Base-by-base conservation (phyloP, 2,888 invertebrate species). In the Pandemis corylana region DNA sequence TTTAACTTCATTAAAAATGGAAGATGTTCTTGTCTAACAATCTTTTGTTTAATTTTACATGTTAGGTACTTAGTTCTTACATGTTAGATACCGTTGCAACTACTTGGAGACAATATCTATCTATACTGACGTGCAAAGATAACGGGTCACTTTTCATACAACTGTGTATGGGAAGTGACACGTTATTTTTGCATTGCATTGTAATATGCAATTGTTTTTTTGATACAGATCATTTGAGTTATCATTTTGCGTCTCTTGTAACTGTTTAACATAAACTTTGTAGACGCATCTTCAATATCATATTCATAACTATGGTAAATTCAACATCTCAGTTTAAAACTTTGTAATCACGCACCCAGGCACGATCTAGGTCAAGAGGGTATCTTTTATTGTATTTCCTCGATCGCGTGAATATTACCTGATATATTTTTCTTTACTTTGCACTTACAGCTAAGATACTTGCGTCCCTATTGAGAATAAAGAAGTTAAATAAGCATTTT, bases 351-450 rank as follows among this genome's bases (percentile, higher is more conserved):
- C 53, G 5, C 51, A 13, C 15, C 7, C 15, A 20, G 53, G 15
- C 53, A 56, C 15, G 15, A 56, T 56, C 56, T 56, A 20, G 56
- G 56, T 56, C 56, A 56, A 9, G 56, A 56, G 56, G 56, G 13
- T 56, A 51, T 51, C 51, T 49, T 13, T 15, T 53, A 20, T 56
- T 15, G 20, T 56, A 56, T 56, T 56, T 56, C 56, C 56, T 56
- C 56, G 20, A 56, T 56, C 56, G 20, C 20, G 56, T 7, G 7
- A 15, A 56, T 56, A 36, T 36, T 36, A 56, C 56, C 56, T 56
- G 56, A 56, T 56, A 20, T 56, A 20, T 56, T 56, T 53, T 56
- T 56, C 56, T 56, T 56, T 56, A 20, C 56, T 56, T 7, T 15
- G 15, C 53, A 56, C 56, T 56, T 56, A 56, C 15, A 20, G 56